Conservation (phyloP, 2,797 vertebrate genomes). For the Alcedo quadribrachys region DNA sequence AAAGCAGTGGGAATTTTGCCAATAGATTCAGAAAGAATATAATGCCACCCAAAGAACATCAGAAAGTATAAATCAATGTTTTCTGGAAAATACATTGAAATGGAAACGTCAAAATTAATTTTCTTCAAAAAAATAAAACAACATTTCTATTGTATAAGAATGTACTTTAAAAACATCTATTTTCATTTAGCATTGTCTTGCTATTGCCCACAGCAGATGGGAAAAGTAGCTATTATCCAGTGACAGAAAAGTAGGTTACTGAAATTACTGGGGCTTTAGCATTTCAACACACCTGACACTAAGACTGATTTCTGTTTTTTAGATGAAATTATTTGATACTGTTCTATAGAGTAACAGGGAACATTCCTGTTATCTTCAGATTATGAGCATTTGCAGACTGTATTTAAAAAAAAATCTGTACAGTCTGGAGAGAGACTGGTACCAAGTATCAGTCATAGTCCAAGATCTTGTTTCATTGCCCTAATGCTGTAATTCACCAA, state of each 20-base stretch:
- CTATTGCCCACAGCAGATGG: not conserved
- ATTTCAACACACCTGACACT: not conserved
- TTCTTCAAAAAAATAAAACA: not conserved
- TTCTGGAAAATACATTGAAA: not conserved
- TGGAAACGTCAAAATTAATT: not conserved
- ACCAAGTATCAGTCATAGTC: not conserved
- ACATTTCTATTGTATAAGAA: not conserved
- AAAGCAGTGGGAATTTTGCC: not conserved
- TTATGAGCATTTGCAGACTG: not conserved
- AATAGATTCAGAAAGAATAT: not conserved
- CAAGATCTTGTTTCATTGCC: not conserved
- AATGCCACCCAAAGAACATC: not conserved
- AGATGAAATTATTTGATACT: not conserved
- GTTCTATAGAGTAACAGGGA: not conserved
- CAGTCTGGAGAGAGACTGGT: not conserved
- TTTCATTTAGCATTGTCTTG: not conserved
- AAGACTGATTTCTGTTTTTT: not conserved
- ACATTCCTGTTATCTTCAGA: not conserved
- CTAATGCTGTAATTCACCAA: not conserved
- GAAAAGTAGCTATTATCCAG: not conserved
- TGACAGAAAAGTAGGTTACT: not conserved
- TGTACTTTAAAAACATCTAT: not conserved
- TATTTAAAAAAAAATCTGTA: not conserved
- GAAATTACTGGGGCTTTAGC: not conserved
- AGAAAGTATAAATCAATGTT: not conserved